These are phyloP conservation scores for Pollenia amentaria DNA, from an alignment of 2,888 invertebrate species.

Conservation along the genomic window DNA sequence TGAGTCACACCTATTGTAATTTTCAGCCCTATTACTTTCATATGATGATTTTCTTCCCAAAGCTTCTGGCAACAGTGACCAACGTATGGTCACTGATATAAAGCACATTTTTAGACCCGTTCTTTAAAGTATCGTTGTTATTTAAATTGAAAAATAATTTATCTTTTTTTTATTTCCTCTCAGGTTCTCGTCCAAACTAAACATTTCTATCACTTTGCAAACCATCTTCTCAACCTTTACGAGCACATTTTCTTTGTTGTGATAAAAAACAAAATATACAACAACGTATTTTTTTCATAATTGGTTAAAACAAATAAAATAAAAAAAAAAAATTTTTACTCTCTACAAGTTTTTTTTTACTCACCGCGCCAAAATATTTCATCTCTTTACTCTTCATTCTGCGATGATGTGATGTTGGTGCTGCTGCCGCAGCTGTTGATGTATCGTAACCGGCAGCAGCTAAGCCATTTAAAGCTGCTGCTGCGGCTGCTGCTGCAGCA, in stretches of 20 bases:
- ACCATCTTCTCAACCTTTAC: neutral
- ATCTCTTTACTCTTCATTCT: constrained; percentile 83
- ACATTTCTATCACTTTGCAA: neutral
- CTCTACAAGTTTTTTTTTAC: constrained; percentile 56
- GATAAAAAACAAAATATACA: neutral
- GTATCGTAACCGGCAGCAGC: constrained; percentile 74
- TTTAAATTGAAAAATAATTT: no score
- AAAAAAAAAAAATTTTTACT: constrained; percentile 7
- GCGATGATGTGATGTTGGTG: constrained; percentile 79
- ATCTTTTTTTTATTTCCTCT: neutral
- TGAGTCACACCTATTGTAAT: no score
- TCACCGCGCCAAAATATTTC: constrained; percentile 84
- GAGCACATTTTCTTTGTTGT: constrained; percentile 18
- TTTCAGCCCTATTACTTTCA: no score
- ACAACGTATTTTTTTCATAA: neutral
- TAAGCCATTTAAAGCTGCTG: constrained; percentile 75
- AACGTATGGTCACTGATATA: no score
- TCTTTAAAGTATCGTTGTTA: no score
- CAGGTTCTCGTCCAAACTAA: neutral
- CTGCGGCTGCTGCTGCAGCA: constrained; percentile 75
- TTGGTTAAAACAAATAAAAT: constrained; percentile 7
- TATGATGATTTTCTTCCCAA: no score
- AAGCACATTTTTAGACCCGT: no score
- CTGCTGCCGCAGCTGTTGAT: constrained; percentile 74
- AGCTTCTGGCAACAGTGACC: no score